Evolutionary conservation across 2,888 invertebrate species (phyloP), one percentile per base, ranked within the genome.

Genomic region (Brachyptera putata): DNA sequence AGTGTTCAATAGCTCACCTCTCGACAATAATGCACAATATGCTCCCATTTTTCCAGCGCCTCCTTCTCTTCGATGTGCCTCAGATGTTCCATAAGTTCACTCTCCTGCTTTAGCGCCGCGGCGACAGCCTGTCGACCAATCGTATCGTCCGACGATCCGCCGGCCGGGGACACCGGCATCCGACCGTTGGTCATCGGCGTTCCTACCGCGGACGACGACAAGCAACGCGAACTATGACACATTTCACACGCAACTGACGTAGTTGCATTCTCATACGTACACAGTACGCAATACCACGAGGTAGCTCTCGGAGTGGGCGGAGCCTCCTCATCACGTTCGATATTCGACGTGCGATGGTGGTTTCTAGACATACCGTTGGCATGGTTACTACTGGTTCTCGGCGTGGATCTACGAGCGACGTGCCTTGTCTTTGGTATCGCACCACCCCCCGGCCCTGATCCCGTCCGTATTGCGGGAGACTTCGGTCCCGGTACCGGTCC

Each of bases 11-110:
- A n/a, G 34, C 78, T 74, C 67, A 88, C 88, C 75, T 91, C 86
- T 69, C 87, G 86, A 73, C 95, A 96, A 72, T 91, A 95, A 58
- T 88, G 84, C 46, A 95, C 84, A 61, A 96, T 96, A 69, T 91
- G 87, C 70, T 93, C 87, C 93, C 95, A 95, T 71, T 91, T 89
- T 68, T 91, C 88, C 72, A 88, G 81, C 3, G 94, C 94, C 72
- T 93, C 88, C 64, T 86, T 85, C 72, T 95, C 95, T 71, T 95
- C 94, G 48, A 87, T 80, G 60, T 89, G 80, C 0, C 93, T 77
- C 50, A 91, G 75, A 63, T 91, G 88, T 70, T 91, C 91, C 86
- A 91, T 89, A 3, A 89, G 83, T 43, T 87, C 86, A 67, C 89
- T 89, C 70, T 90, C 89, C 66, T 86, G 85, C 1, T 85, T 66